Percentiles rank a stretch among this genome's conserved stretches.
Evolutionary conservation across 2,888 invertebrate species (phyloP).

Genomic region (Asteroscopus sphinx): DNA sequence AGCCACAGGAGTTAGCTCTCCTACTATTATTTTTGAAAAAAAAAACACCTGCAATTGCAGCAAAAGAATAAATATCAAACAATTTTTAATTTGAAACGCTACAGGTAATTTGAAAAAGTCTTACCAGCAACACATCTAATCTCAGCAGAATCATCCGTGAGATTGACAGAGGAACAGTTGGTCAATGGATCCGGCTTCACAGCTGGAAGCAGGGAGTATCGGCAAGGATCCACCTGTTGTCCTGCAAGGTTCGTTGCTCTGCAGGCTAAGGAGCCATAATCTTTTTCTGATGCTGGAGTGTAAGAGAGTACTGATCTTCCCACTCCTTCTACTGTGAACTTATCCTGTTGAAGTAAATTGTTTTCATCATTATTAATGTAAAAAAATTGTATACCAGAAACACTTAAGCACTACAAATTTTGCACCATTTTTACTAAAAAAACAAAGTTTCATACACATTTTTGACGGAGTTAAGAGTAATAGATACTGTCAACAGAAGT

Average conservation of each 20-base stretch:
- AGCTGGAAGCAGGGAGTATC: slow-evolving; percentile 93
- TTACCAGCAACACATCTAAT: slow-evolving; percentile 92
- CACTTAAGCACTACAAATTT: too few relatives aligned
- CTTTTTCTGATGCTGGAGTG: slow-evolving; percentile 93
- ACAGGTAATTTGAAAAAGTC: not conserved
- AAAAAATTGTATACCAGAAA: slow-evolving; percentile 8
- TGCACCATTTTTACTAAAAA: too few relatives aligned
- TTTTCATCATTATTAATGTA: not conserved
- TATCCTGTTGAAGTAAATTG: slow-evolving; percentile 73
- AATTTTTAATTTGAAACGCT: too few relatives aligned
- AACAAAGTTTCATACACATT: too few relatives aligned
- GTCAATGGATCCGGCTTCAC: slow-evolving; percentile 94
- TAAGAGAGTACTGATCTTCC: slow-evolving; percentile 93
- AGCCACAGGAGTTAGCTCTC: too few relatives aligned
- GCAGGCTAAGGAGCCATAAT: slow-evolving; percentile 94
- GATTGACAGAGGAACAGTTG: slow-evolving; percentile 94
- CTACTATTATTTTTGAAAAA: too few relatives aligned
- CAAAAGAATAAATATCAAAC: too few relatives aligned
- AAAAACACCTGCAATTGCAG: too few relatives aligned
- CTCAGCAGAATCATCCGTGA: slow-evolving; percentile 94
- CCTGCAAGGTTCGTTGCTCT: slow-evolving; percentile 93
- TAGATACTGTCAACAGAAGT: too few relatives aligned
- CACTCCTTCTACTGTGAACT: slow-evolving; percentile 87
- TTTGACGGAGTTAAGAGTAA: too few relatives aligned
- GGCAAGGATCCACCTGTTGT: slow-evolving; percentile 93